These are phyloP conservation scores for Oceanites oceanicus DNA, from an alignment of 2,113 vertebrate species.

Conservation along the genomic window DNA sequence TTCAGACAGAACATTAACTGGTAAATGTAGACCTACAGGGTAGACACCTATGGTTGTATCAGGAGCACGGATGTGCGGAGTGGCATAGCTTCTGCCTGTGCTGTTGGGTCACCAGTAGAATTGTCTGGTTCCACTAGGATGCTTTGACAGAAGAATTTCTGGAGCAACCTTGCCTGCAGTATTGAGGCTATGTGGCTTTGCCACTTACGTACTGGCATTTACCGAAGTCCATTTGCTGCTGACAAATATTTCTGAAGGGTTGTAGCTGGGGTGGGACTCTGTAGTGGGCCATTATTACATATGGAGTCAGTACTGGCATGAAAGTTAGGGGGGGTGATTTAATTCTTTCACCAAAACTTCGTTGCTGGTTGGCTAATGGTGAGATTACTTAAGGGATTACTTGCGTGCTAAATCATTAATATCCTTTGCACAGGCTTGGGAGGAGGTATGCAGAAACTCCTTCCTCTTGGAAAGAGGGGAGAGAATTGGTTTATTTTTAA, in stretches of 20 bases:
- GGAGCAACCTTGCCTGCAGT: neutral
- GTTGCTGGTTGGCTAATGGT: neutral
- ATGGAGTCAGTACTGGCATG: neutral
- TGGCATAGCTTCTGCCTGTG: neutral
- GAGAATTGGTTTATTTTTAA: neutral
- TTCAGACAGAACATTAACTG: neutral
- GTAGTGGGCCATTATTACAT: neutral
- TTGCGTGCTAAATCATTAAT: neutral
- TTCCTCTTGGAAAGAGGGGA: neutral
- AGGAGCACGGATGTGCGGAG: neutral
- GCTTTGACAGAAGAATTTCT: neutral
- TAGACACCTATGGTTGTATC: neutral
- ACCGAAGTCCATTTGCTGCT: neutral
- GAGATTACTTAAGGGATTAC: neutral
- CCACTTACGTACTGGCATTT: neutral
- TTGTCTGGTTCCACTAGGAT: neutral
- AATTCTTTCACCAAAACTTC: neutral
- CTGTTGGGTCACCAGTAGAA: neutral
- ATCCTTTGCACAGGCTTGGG: neutral
- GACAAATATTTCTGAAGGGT: neutral
- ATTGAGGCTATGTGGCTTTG: neutral
- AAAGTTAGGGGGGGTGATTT: neutral
- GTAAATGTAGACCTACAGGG: neutral
- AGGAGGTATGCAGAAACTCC: neutral
- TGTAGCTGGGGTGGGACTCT: neutral